Conservation (phyloP, 1,140 invertebrate species). For the Drosophila equinoxialis region DNA sequence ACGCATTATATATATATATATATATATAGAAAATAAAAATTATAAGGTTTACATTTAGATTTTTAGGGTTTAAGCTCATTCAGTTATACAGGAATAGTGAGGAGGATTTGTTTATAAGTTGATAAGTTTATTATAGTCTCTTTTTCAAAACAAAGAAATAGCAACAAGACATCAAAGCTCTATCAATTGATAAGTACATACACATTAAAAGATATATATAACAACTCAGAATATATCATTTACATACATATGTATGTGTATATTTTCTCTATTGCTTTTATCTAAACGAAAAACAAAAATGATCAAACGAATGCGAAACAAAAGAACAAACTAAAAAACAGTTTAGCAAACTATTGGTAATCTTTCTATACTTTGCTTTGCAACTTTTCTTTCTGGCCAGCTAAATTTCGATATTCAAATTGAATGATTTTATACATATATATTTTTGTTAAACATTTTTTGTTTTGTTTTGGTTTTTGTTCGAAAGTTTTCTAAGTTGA, state of each 20-base stretch:
- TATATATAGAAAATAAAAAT: conserved; percentile 62
- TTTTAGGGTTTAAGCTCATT: conserved; percentile 75
- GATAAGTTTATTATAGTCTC: conserved; percentile 7
- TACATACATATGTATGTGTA: background rate
- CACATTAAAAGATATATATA: background rate
- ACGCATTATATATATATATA: conserved; percentile 55
- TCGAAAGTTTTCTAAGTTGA: conserved; percentile 73
- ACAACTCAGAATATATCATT: background rate
- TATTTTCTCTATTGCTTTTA: conserved; percentile 1
- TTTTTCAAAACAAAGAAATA: conserved; percentile 35
- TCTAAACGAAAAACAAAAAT: background rate
- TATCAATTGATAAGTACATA: conserved; percentile 6
- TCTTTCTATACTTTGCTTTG: conserved; percentile 9
- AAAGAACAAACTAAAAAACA: background rate
- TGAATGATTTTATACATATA: background rate
- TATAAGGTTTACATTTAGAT: conserved; percentile 39
- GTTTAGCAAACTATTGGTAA: background rate
- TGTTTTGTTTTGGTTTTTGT: conserved; percentile 51
- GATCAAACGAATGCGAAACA: background rate
- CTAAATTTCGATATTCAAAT: conserved; percentile 40
- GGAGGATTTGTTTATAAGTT: conserved; percentile 25
- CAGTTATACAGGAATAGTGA: conserved; percentile 58
- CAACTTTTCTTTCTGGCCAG: conserved; percentile 21
- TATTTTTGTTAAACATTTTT: conserved; percentile 11
- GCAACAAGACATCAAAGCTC: conserved; percentile 24